A percentile compares a stretch with the other conserved stretches of the same genome.
Conservation (phyloP, 2,113 vertebrate genomes). For the Semnopithecus entellus region DNA sequence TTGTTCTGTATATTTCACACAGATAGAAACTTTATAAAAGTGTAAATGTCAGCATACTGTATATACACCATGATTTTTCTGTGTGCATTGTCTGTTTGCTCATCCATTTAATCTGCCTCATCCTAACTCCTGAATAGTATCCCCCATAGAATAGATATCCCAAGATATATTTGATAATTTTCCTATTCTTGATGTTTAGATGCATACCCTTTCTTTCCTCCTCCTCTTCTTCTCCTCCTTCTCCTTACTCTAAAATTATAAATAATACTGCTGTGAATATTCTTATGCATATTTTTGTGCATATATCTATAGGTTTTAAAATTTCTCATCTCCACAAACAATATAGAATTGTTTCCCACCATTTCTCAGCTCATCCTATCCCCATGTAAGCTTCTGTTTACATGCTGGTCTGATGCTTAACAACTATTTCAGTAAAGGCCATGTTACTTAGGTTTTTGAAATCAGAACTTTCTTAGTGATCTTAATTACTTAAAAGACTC, state of each 20-base stretch:
- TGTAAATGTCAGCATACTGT: background rate
- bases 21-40: background rate
- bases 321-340: background rate
- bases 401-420: background rate
- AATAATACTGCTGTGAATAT: background rate
- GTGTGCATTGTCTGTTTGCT: background rate
- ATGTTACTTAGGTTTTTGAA: background rate
- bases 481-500: background rate
- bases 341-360: background rate
- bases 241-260: background rate
- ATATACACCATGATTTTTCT: background rate
- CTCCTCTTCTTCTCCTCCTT: background rate
- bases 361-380: background rate
- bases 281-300: background rate
- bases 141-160: background rate
- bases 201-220: background rate
- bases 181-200: background rate
- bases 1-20: background rate
- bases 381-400: background rate
- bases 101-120: background rate
- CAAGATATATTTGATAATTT: background rate
- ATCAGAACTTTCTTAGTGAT: background rate
- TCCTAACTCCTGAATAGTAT: background rate
- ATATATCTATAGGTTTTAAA: background rate
- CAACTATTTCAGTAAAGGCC: background rate